These are phyloP conservation scores for Macropodus opercularis DNA, from an alignment of 2,797 vertebrate genomes.

Conservation along the genomic window DNA sequence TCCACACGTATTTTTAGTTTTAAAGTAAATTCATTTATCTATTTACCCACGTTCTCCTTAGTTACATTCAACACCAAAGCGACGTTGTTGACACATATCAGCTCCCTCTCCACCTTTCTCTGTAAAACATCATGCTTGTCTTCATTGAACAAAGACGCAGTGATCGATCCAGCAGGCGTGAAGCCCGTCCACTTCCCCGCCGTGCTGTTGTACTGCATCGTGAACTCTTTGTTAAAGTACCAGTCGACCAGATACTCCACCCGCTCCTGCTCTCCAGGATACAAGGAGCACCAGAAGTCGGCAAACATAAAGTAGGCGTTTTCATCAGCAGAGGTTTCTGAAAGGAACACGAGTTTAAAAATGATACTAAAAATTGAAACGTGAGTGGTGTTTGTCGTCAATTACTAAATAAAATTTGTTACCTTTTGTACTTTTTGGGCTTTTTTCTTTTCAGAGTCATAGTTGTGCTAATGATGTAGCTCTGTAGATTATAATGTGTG, in stretches of 20 bases:
- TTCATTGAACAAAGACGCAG: background rate
- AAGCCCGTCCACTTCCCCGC: constrained; percentile 4
- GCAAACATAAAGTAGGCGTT: constrained; percentile 12
- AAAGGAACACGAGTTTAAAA: background rate
- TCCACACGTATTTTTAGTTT: too few relatives aligned
- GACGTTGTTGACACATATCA: background rate
- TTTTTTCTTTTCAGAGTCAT: too few relatives aligned
- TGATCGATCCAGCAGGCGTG: background rate
- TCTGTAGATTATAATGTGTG: too few relatives aligned
- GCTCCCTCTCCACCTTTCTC: background rate
- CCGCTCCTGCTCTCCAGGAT: background rate
- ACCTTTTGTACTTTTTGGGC: too few relatives aligned
- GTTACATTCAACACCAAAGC: fast-evolving
- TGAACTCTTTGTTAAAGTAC: constrained; percentile 25
- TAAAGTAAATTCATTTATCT: background rate
- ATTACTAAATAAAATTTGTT: too few relatives aligned
- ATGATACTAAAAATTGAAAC: too few relatives aligned
- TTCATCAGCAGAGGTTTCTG: constrained; percentile 8
- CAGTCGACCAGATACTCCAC: constrained; percentile 29
- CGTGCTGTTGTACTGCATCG: constrained; percentile 40
- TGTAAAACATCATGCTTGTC: background rate
- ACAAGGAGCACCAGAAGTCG: background rate
- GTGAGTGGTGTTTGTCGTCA: too few relatives aligned
- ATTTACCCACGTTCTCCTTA: constrained; percentile 14
- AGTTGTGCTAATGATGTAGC: too few relatives aligned